Base-by-base conservation (phyloP, 1,140 invertebrate species). In the Chironomus tepperi region DNA sequence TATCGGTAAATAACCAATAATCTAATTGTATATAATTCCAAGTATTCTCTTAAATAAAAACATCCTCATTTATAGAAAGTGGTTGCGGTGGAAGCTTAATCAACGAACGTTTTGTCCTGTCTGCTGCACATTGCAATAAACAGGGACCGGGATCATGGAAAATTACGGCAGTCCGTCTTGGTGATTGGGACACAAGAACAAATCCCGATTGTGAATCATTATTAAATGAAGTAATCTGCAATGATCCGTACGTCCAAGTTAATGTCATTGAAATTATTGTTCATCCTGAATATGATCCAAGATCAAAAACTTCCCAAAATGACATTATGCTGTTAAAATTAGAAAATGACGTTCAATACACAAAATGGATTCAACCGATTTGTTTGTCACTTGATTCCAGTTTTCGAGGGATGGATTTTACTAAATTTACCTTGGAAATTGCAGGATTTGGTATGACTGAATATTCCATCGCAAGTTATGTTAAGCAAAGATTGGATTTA, bases 111-210 rank as follows among this genome's bases (percentile, higher is more conserved):
- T 91, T 91, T 81, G 83, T 93, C 0, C 65, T 82, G 5, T 34
- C 24, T 0, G 93, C 93, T 0, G 90, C 90, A 1, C 93, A 95
- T 80, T 95, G 93, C n/a, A n/a, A n/a, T 77, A 82, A 94, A 0
- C 85, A 86, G 75, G 85, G 85, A 16, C 73, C 2, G 7, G 43
- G n/a, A n/a, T n/a, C 16, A 43, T 34, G n/a, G 19, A n/a, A 7
- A 21, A 7, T 15, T 15, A 16, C 79, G 0, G 81, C 82, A 8
- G 87, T 90, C 0, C 84, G 89, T 2, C 77, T 91, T 2, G 89
- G 89, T 10, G 89, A 90, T 78, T 87, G 89, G 79, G 83, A 90
- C 76, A 87, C 85, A 0, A 79, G 78, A 0, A 83, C 81, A 0
- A 83, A 86, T 15, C 77, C 74, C 0, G 89, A 91, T 76, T 91